Evolutionary conservation across 2,888 invertebrate genomes (phyloP), one percentile per base, ranked within the genome.

Genomic region (Phymatocera aterrima): DNA sequence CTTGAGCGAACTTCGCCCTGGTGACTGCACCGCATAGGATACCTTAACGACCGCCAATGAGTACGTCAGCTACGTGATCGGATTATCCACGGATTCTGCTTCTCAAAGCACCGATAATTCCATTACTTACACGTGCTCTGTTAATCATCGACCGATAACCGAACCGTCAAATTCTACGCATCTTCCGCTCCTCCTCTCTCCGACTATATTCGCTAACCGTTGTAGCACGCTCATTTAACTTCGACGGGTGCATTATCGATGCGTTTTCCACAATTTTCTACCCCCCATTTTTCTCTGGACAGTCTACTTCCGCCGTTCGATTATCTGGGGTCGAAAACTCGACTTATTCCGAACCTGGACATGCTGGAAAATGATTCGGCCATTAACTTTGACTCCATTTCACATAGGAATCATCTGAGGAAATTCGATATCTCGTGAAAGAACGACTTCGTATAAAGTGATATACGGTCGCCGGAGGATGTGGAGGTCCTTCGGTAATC

Each of bases 41-140:
- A 46, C 68, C 46, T 68, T 68, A 68, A 46, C 68, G 46, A 68
- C 68, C 51, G 8, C 57, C 86, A 86, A 89, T 87, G 87, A 87
- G 88, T 88, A 87, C 88, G 87, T 88, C 89, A 86, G 88, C 83
- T 86, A 87, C 86, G 87, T 89, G 89, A 90, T 90, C 87, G 85
- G 87, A 90, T 90, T 90, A 89, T 87, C 87, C 87, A 89, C 88
- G 90, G 89, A 83, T 85, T 85, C 88, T 88, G 90, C 89, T 89
- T 87, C 87, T 90, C 90, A 90, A 90, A 90, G 90, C 90, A 86
- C 88, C 88, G 88, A 90, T 90, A 90, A 90, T 89, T 90, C 89
- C 88, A 90, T 90, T 90, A 90, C 84, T 57, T 57, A 75, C 54
- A 24, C 75, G 54, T 75, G 75, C 75, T 57, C 75, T 60, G 60